Evolutionary conservation across 2,113 vertebrate species (phyloP).

Genomic region (Dasyornis broadbenti): DNA sequence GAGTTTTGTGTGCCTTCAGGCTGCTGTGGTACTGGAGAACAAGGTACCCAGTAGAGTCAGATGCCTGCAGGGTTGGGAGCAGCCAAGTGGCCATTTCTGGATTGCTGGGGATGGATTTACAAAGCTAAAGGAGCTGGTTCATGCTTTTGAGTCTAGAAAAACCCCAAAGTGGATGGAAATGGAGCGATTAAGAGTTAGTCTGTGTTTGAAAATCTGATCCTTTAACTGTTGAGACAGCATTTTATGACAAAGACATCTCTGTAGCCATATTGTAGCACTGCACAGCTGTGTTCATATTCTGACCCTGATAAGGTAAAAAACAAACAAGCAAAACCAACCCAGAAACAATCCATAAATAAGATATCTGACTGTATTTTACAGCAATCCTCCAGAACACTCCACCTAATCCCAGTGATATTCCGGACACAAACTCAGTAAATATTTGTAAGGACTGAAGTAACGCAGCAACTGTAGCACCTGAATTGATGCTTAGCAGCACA

Average conservation of each 20-base stretch:
- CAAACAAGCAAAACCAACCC: background rate
- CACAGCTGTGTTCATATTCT: background rate
- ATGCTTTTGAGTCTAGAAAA: background rate
- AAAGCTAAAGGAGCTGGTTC: background rate
- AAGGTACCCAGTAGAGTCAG: rapidly evolving
- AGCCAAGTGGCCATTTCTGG: background rate
- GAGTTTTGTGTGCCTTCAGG: background rate
- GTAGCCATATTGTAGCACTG: background rate
- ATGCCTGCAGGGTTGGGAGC: rapidly evolving
- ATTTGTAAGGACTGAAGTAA: background rate
- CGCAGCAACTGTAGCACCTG: background rate
- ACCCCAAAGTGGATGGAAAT: background rate
- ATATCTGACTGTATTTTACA: background rate
- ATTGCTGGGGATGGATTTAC: background rate
- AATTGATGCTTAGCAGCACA: background rate
- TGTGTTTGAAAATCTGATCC: background rate
- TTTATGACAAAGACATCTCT: background rate
- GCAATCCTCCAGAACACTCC: background rate
- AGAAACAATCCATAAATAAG: background rate
- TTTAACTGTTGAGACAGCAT: background rate
- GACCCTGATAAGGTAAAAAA: background rate
- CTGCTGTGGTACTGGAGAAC: background rate
- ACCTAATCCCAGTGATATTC: background rate
- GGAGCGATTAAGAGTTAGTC: background rate
- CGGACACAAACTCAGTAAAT: background rate